Evolutionary conservation across 2,888 invertebrate species (phyloP), one percentile per base, ranked within the genome.

Genomic region (Pecten maximus): DNA sequence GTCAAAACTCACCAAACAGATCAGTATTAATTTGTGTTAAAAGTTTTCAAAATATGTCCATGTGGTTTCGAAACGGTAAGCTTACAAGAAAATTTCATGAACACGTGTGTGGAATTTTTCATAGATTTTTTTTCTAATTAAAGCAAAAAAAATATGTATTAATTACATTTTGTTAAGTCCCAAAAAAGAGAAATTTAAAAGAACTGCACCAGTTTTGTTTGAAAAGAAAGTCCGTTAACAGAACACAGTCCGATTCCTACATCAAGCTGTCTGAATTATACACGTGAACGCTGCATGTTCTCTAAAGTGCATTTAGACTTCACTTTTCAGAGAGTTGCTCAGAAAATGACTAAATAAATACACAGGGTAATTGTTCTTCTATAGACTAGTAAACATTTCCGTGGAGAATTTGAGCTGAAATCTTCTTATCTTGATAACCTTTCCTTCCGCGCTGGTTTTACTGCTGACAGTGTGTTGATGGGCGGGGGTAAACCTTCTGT

Each of bases 21-120:
- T 74, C 74, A 74, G 74, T 15, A 74, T 74, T 74, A 74, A 74
- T 74, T 74, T 74, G 74, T 74, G 74, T 35, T 74, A 35, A 74
- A 74, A 74, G 74, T 74, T 35, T 35, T 74, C 2, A 23, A 74
- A 74, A 74, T 23, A 74, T 74, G 74, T 6, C 74, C 3, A 35
- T 10, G 74, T 15, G 35, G 35, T 54, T 54, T n/a, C n/a, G n/a
- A n/a, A n/a, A 44, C 12, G 74, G 74, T 35, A 19, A 74, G 74
- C 74, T 74, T 74, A 28, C 2, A 74, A 35, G 23, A 35, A 44
- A 44, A 44, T 44, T 6, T 44, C 12, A 10, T 44, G 44, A 6
- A n/a, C n/a, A n/a, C n/a, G n/a, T n/a, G n/a, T n/a, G n/a, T n/a
- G n/a, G n/a, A n/a, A n/a, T n/a, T n/a, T n/a, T n/a, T n/a, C n/a